These are phyloP conservation scores for Antheraea assamensis DNA, from an alignment of 2,888 invertebrate species.

Conservation along the genomic window DNA sequence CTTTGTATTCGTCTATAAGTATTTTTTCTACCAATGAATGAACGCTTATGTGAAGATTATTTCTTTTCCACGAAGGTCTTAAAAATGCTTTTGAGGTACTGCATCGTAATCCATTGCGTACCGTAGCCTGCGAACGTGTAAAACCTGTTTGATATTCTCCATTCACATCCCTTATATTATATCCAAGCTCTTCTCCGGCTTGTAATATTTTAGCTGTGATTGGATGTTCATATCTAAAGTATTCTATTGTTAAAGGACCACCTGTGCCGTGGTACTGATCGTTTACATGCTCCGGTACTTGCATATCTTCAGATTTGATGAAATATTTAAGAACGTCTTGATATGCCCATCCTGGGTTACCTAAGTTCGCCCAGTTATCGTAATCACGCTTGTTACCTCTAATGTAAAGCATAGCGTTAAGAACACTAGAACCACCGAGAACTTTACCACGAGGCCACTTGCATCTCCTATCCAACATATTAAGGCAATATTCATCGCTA, in stretches of 20 bases:
- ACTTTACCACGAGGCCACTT: conserved; percentile 92
- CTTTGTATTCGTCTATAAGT: conserved; percentile 83
- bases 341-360: conserved; percentile 91
- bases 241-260: conserved; percentile 88
- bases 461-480: conserved; percentile 84
- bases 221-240: conserved; percentile 86
- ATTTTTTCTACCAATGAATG: conserved; percentile 86
- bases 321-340: conserved; percentile 89
- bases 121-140: conserved; percentile 88
- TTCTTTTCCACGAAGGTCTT: conserved; percentile 84
- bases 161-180: conserved; percentile 87
- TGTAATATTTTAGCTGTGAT: conserved; percentile 86
- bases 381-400: conserved; percentile 93
- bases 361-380: conserved; percentile 90
- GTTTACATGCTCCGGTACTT: conserved; percentile 81
- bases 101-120: conserved; percentile 90
- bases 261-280: conserved; percentile 86
- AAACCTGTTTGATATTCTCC: conserved; percentile 91
- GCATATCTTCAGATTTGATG: conserved; percentile 90
- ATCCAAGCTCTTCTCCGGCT: conserved; percentile 87
- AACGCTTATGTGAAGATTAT: conserved; percentile 88
- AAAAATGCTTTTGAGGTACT: conserved; percentile 93
- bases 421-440: conserved; percentile 89
- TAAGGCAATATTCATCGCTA: conserved; percentile 85
- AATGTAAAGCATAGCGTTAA: conserved; percentile 95